Base-by-base conservation (phyloP, 2,888 invertebrate genomes). In the Colletes collaris region DNA sequence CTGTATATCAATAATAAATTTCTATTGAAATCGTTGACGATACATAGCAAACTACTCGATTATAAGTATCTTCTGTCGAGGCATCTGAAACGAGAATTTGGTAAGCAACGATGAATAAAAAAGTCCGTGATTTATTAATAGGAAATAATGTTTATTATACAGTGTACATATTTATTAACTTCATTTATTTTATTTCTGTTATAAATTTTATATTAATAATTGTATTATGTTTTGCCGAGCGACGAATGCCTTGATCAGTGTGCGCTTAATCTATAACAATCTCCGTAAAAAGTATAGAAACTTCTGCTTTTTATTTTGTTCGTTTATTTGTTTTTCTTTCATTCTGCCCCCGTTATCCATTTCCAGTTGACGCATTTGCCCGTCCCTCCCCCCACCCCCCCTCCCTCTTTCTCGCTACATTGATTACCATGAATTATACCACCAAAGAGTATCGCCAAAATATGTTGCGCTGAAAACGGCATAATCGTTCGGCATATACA, bases 91-190 rank as follows among this genome's bases (percentile, higher is more conserved):
- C 10, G 10, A 49, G 49, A 49, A 49, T 49, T 49, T 5, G 35
- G 10, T 49, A 60, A 8, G 19, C 1, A 40, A 35, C 8, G 55
- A n/a, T 66, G 37, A 81, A 81, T 83, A 7, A 79, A 86, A 82
- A 40, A 81, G 64, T 16, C 55, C 71, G 19, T 55, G n/a, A 85
- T 90, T 92, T 92, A 91, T 92, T 92, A 92, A 92, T 92, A 92
- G 92, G 92, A 92, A 92, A 92, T 92, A 92, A 92, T 92, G 92
- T 92, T 92, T 92, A 92, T 92, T 92, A 92, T 92, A 92, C 92
- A 92, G 92, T 92, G 92, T 92, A 92, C 92, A 92, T 92, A 92
- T 92, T 92, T 92, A 92, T 92, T 92, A 92, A 92, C 92, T 92
- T 92, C 92, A 92, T 92, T 92, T 91, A 92, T 92, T 92, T 92